These are phyloP conservation scores for Campoletis raptor DNA, from an alignment of 2,888 invertebrate genomes.

Conservation along the genomic window DNA sequence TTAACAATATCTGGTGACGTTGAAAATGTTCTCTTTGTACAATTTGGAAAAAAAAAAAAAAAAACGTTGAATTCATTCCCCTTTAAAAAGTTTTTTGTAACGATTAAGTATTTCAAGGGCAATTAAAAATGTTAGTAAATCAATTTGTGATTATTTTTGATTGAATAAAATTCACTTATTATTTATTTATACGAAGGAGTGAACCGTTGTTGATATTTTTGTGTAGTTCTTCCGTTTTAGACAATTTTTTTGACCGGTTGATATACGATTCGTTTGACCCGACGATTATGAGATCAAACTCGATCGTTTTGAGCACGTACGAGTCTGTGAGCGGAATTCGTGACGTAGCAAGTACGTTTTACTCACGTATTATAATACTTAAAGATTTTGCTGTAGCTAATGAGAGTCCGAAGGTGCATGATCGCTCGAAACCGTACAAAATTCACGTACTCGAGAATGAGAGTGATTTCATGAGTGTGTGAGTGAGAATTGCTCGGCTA, in stretches of 20 bases:
- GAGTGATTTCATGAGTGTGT: neutral
- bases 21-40: too few species aligned
- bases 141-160: neutral
- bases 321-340: slow-evolving; percentile 7
- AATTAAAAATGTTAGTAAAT: neutral
- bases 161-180: too few species aligned
- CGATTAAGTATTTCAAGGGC: neutral
- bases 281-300: slow-evolving; percentile 52
- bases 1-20: too few species aligned
- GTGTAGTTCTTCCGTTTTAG: slow-evolving; percentile 12
- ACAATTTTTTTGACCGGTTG: slow-evolving; percentile 60
- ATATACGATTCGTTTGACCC: slow-evolving; percentile 61
- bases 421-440: slow-evolving; percentile 60
- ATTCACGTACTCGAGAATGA: slow-evolving; percentile 34
- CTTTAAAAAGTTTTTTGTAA: neutral
- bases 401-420: slow-evolving; percentile 62
- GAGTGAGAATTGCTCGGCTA: slow-evolving; percentile 14
- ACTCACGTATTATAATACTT: slow-evolving; percentile 54
- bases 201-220: neutral
- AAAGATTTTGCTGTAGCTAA: slow-evolving; percentile 58
- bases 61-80: too few species aligned
- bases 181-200: neutral
- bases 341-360: slow-evolving; percentile 35
- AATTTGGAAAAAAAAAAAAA: too few species aligned
- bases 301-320: slow-evolving; percentile 25